Evolutionary conservation across 2,888 invertebrate species (phyloP).

Genomic region (Brenthis hecate): DNA sequence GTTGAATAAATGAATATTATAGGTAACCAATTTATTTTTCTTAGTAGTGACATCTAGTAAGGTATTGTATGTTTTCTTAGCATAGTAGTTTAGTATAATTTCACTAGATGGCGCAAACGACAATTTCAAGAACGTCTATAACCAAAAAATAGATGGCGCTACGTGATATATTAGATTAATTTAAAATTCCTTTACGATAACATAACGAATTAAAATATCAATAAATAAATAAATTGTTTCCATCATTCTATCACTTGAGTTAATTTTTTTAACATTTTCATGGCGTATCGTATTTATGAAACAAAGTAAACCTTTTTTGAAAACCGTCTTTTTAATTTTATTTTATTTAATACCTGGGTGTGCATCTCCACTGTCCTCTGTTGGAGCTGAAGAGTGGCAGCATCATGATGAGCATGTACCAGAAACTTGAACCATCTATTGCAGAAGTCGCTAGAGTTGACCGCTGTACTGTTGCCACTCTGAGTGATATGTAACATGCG

Average conservation of each 20-base stretch:
- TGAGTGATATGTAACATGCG: slow-evolving; percentile 29
- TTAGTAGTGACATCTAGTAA: neutral
- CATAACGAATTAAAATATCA: too few species aligned
- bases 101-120: slow-evolving; percentile 41
- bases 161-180: too few species aligned
- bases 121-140: neutral
- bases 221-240: too few species aligned
- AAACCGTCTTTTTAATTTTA: too few species aligned
- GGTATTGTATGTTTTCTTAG: neutral
- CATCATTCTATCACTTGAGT: too few species aligned
- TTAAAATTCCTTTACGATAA: too few species aligned
- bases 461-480: slow-evolving; percentile 48
- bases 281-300: too few species aligned
- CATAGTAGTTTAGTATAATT: neutral
- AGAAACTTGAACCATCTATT: slow-evolving; percentile 44
- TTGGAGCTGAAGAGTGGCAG: slow-evolving; percentile 56
- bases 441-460: slow-evolving; percentile 41
- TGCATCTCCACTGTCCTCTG: slow-evolving; percentile 52
- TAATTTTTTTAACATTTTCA: too few species aligned
- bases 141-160: too few species aligned
- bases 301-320: too few species aligned
- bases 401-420: slow-evolving; percentile 59
- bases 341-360: slow-evolving; percentile 52
- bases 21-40: neutral
- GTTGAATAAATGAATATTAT: too few species aligned